Percentiles rank a stretch among this genome's conserved stretches.
These are phyloP conservation scores for Clarias pachynema DNA, from an alignment of 2,797 vertebrate genomes.

Conservation along the genomic window DNA sequence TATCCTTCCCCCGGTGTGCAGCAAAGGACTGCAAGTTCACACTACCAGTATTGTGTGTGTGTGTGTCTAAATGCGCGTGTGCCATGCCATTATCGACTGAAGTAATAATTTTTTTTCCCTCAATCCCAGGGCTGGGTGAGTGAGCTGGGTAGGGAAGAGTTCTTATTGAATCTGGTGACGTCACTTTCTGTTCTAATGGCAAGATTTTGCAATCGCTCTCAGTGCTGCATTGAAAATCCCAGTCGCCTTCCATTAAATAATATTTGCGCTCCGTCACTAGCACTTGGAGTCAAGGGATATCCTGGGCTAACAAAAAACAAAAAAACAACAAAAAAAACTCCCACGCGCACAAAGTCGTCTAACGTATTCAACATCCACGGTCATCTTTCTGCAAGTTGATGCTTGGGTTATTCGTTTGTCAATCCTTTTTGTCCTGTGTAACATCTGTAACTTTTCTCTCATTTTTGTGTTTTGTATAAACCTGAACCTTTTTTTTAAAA, in stretches of 20 bases:
- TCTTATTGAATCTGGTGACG: constrained; percentile 34
- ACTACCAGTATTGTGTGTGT: constrained; percentile 74
- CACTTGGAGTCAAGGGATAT: constrained; percentile 55
- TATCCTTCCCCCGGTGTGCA: constrained; percentile 59
- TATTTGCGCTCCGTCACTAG: constrained; percentile 44
- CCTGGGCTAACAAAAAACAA: constrained; percentile 54
- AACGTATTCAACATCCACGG: constrained; percentile 45
- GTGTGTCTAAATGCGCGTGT: constrained; percentile 50
- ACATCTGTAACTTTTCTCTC: constrained; percentile 35
- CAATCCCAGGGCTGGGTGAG: constrained; percentile 20
- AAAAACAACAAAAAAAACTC: constrained; percentile 59
- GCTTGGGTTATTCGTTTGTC: constrained; percentile 54
- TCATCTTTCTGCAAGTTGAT: constrained; percentile 43
- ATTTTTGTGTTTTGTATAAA: constrained; percentile 41
- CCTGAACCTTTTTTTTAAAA: constrained; percentile 51
- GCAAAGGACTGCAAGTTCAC: constrained; percentile 67
- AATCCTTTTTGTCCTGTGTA: constrained; percentile 58
- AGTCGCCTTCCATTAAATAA: constrained; percentile 58
- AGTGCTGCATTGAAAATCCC: constrained; percentile 51
- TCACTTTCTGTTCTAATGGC: constrained; percentile 45
- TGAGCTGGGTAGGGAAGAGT: constrained; percentile 34
- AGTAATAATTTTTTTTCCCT: constrained; percentile 57
- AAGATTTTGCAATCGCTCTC: constrained; percentile 45
- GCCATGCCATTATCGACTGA: constrained; percentile 72
- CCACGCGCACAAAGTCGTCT: constrained; percentile 48